Evolutionary conservation across 2,797 vertebrate species (phyloP).

Genomic region (Tenualosa thibaudeaui): DNA sequence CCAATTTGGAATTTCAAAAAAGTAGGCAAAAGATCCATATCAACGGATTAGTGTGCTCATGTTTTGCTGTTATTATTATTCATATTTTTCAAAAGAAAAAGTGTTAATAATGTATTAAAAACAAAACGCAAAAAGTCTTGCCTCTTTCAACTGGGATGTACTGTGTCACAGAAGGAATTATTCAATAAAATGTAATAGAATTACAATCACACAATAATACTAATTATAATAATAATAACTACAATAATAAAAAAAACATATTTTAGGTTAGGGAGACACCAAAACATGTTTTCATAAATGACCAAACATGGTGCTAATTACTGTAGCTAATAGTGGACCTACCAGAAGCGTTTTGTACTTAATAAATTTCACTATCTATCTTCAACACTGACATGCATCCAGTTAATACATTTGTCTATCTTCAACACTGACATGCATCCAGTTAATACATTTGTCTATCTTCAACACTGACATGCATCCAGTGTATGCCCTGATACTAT

Average conservation of each 20-base stretch:
- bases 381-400: too few relatives aligned
- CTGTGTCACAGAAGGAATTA: not conserved
- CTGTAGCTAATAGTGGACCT: not conserved
- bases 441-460: not conserved
- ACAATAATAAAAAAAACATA: not conserved
- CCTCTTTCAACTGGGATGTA: not conserved
- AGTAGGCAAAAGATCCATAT: conserved; percentile 4
- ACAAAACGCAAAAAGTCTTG: not conserved
- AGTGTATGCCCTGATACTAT: not conserved
- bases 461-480: not conserved
- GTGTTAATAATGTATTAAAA: not conserved
- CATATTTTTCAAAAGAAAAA: not conserved
- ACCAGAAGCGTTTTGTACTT: not conserved
- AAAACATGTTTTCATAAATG: not conserved
- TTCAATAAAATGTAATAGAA: not conserved
- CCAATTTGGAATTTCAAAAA: conserved; percentile 19
- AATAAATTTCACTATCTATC: not conserved
- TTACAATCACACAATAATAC: not conserved
- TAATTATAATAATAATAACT: too few relatives aligned
- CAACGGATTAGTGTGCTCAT: not conserved
- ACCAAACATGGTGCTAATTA: not conserved
- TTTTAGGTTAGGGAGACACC: not conserved
- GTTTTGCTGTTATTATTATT: not conserved
- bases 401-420: not conserved
- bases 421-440: not conserved